Evolutionary conservation across 2,888 invertebrate species (phyloP).

Genomic region (Paralinhomoeus sp.): DNA sequence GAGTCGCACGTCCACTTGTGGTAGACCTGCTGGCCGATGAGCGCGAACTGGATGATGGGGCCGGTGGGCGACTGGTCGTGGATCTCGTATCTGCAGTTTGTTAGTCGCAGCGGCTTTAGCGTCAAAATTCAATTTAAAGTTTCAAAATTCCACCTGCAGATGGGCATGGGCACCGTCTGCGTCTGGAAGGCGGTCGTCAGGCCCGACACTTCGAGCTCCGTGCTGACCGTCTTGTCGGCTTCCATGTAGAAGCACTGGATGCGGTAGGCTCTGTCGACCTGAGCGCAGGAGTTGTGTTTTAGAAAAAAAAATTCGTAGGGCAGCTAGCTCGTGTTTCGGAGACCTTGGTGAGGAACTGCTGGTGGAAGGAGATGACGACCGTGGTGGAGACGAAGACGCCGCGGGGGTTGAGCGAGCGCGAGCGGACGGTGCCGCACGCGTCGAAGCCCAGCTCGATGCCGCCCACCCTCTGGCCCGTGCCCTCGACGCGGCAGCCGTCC

Average conservation of each 20-base stretch:
- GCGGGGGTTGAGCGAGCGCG: slow-evolving; percentile 16
- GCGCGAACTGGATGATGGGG: background rate
- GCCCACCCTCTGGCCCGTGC: slow-evolving; percentile 9
- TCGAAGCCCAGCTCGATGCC: slow-evolving; percentile 24
- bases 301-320: no score
- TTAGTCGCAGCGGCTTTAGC: background rate
- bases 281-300: background rate
- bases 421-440: slow-evolving; percentile 21
- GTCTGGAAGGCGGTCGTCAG: background rate
- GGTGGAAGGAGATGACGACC: slow-evolving; percentile 4
- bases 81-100: background rate
- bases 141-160: no score
- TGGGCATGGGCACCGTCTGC: slow-evolving; percentile 1
- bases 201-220: slow-evolving; percentile 2
- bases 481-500: slow-evolving; percentile 10
- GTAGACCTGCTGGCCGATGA: slow-evolving; percentile 2
- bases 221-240: slow-evolving; percentile 6
- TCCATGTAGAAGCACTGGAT: slow-evolving; percentile 26
- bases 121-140: no score
- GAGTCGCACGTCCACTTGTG: slow-evolving; percentile 5
- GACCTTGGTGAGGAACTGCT: slow-evolving; percentile 3
- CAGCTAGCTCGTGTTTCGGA: background rate
- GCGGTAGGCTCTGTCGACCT: slow-evolving; percentile 19
- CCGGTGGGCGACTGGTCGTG: background rate
- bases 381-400: slow-evolving; percentile 3